Evolutionary conservation across 35 echinoderm and acorn worm genomes (phyloP).

Genomic region (Hemicentrotus pulcherrimus): DNA sequence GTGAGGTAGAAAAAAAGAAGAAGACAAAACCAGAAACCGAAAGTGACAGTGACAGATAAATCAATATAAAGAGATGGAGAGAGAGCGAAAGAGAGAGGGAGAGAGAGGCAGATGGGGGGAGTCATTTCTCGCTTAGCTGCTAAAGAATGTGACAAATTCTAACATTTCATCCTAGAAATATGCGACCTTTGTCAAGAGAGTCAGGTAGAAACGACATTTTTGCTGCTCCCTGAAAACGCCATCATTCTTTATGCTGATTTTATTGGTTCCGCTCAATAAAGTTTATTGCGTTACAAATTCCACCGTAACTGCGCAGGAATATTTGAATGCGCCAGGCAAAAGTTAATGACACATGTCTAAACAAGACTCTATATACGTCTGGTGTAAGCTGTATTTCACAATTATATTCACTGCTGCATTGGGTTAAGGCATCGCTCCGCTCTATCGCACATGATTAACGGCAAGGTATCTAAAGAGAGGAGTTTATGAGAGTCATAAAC

Average conservation of each 20-base stretch:
- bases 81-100: not conserved
- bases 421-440: not conserved
- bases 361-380: not conserved
- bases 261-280: not conserved
- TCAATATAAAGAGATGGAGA: not conserved
- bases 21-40: too few relatives aligned
- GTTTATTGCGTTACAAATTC: not conserved
- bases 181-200: not conserved
- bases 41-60: too few relatives aligned
- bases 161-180: not conserved
- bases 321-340: not conserved
- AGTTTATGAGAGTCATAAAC: slow-evolving; percentile 4
- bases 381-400: not conserved
- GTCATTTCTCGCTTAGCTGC: not conserved
- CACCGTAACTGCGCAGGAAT: not conserved
- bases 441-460: not conserved
- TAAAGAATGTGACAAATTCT: not conserved
- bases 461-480: not conserved
- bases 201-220: not conserved
- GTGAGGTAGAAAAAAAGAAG: too few relatives aligned
- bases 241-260: not conserved
- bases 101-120: not conserved
- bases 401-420: not conserved
- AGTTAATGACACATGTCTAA: not conserved
- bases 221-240: not conserved